Base-by-base conservation (phyloP, 2,797 vertebrate genomes). In the Pristis pectinata region DNA sequence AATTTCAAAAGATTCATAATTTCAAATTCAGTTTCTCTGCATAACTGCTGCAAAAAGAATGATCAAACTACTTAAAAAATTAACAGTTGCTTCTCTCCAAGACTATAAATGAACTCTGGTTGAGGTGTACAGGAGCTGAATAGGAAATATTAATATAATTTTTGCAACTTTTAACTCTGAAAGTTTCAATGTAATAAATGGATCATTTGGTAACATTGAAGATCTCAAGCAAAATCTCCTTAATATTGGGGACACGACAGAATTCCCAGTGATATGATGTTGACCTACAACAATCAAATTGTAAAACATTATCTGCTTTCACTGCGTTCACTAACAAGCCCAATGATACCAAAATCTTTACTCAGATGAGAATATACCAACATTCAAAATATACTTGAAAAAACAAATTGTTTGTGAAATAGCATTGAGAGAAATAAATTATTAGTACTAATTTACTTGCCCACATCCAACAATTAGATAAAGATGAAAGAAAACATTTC, bases 1-100 rank as follows among this genome's bases (percentile, higher is more conserved):
- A 64, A 30, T 74, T 22, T 74, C 64, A 74, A 27, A 74, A 74
- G 4, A 64, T 64, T 0, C n/a, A 53, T 61, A 19, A n/a, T 19
- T 64, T 22, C 49, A 91, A 91, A 91, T 67, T 91, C 83, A 87
- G 17, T 87, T 91, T 91, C 61, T 91, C 87, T 61, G 24, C 24
- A 1, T 67, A 91, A 67, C 17, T 19, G 64, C 64, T 91, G 59
- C 15, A 89, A 89, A 74, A 80, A 80, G 41, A 79, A 41, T 53
- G 30, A 17, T 15, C 49, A 87, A 87, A 30, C 30, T 9, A 87
- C 30, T 5, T 59, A n/a, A 64, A 89, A 34, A 7, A 89, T 59
- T 27, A 89, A 34, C 59, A 37, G 15, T 19, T 64, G 6, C 17
- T 89, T 37, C 34, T 61, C 30, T 37, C 56, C 15, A 89, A 89